Conservation (phyloP, 1,140 invertebrate genomes). For the Drosophila sechellia region DNA sequence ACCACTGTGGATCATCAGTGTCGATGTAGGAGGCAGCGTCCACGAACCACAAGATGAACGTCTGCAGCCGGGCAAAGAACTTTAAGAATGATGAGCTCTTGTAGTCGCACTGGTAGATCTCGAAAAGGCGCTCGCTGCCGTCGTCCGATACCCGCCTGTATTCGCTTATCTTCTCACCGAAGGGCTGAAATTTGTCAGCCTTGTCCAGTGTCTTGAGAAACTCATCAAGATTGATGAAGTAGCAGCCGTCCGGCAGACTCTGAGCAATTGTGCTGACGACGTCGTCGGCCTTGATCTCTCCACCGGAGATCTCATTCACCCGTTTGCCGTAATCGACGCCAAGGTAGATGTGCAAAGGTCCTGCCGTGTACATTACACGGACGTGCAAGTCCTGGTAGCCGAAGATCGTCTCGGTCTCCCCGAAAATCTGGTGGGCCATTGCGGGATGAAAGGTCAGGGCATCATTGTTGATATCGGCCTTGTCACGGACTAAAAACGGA, state of each 20-base stretch:
- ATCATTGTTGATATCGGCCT: conserved; percentile 90
- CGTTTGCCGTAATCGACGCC: conserved; percentile 78
- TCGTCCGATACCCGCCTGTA: conserved; percentile 83
- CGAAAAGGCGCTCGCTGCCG: conserved; percentile 88
- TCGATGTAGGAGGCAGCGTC: conserved; percentile 97
- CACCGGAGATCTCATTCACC: conserved; percentile 75
- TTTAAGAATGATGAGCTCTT: conserved; percentile 89
- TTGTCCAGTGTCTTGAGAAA: conserved; percentile 81
- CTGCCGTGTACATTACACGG: conserved; percentile 93
- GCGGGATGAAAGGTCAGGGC: conserved; percentile 91
- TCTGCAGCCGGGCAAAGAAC: conserved; percentile 94
- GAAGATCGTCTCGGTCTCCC: conserved; percentile 96
- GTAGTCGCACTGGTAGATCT: conserved; percentile 92
- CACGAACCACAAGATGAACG: conserved; percentile 97
- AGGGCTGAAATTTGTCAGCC: conserved; percentile 81
- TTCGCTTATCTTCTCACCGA: conserved; percentile 85
- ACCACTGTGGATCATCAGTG: conserved; percentile 96
- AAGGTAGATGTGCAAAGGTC: conserved; percentile 90
- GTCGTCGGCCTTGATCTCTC: conserved; percentile 91
- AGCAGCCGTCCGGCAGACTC: conserved; percentile 85
- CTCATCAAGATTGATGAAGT: conserved; percentile 82
- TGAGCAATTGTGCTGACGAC: conserved; percentile 89
- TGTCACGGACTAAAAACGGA: conserved; percentile 86
- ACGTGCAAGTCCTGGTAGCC: conserved; percentile 94
- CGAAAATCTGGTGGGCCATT: conserved; percentile 98